Evolutionary conservation across 2,888 invertebrate genomes (phyloP).

Genomic region (Plebejus anna): DNA sequence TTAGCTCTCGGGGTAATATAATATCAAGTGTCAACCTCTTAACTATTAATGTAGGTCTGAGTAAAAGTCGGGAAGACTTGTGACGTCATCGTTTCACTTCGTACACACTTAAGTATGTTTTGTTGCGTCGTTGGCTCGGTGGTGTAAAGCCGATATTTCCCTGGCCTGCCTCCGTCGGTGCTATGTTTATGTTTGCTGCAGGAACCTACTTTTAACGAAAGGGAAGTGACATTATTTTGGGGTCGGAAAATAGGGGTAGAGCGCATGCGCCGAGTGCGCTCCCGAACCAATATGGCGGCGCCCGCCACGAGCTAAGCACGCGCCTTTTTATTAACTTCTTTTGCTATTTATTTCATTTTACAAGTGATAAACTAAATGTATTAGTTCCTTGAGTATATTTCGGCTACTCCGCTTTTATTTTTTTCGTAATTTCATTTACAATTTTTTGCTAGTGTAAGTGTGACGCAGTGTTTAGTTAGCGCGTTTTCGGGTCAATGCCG

Average conservation of each 20-base stretch:
- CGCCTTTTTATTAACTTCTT: slow-evolving; percentile 55
- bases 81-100: slow-evolving; percentile 29
- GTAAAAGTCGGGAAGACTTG: slow-evolving; percentile 35
- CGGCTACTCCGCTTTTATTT: slow-evolving; percentile 17
- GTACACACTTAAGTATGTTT: background rate
- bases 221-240: slow-evolving; percentile 46
- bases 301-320: slow-evolving; percentile 70
- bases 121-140: background rate
- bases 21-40: slow-evolving; percentile 26
- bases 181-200: slow-evolving; percentile 20
- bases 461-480: slow-evolving; percentile 21
- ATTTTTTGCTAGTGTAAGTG: background rate
- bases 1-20: background rate
- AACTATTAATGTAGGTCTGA: slow-evolving; percentile 44
- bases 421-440: slow-evolving; percentile 4
- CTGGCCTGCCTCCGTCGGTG: background rate
- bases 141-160: slow-evolving; percentile 5
- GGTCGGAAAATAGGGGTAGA: slow-evolving; percentile 51
- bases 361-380: background rate
- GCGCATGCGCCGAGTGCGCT: slow-evolving; percentile 69
- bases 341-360: slow-evolving; percentile 34
- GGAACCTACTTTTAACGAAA: slow-evolving; percentile 19
- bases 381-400: slow-evolving; percentile 14
- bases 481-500: slow-evolving; percentile 16
- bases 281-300: slow-evolving; percentile 73